Conservation (phyloP, 2,113 vertebrate genomes). For the Gulo gulo region DNA sequence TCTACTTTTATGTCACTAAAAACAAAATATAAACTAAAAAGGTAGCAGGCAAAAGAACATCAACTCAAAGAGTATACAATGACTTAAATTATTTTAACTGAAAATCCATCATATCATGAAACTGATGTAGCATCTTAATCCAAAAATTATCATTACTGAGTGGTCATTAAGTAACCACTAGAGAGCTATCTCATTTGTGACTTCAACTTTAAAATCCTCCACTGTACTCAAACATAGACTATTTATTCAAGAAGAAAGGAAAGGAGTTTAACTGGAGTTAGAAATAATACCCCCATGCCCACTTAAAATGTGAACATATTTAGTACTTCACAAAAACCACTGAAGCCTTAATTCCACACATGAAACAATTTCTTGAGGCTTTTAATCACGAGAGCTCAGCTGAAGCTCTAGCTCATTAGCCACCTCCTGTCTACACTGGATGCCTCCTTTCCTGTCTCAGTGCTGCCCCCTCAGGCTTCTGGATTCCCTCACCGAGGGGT, state of each 20-base stretch:
- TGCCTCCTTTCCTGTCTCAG: neutral
- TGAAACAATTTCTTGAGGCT: neutral
- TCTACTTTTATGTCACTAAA: neutral
- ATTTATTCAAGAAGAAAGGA: neutral
- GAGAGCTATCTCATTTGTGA: neutral
- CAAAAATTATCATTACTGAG: neutral
- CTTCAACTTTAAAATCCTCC: constrained; percentile 1
- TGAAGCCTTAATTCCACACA: neutral
- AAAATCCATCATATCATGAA: neutral
- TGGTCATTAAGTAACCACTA: neutral
- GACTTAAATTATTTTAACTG: neutral
- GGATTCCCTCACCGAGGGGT: neutral
- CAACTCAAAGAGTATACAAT: neutral
- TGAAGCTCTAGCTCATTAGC: neutral
- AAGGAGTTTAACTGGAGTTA: neutral
- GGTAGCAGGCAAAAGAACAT: neutral
- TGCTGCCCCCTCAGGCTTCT: neutral
- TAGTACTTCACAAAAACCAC: neutral
- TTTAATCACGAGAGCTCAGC: neutral
- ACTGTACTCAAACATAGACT: neutral
- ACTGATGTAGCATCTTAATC: neutral
- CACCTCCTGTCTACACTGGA: neutral
- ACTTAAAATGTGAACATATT: neutral
- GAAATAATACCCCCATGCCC: neutral
- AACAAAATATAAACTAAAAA: constrained; percentile 9